These are phyloP conservation scores for Syngnathus typhle DNA, from an alignment of 2,113 vertebrate genomes.

Conservation along the genomic window DNA sequence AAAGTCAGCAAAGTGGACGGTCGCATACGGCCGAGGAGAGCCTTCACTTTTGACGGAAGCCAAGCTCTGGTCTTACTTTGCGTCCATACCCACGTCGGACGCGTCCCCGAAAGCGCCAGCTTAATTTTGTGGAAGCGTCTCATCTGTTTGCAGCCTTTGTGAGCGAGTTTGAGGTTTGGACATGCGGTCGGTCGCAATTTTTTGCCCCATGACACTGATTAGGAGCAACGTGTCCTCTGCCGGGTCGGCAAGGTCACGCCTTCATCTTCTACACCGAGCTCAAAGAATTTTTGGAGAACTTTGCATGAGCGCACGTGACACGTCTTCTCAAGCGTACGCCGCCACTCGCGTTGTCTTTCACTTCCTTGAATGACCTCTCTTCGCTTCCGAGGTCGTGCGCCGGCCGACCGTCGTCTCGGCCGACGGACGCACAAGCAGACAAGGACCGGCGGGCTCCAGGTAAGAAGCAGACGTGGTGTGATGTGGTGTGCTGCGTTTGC, in stretches of 20 bases:
- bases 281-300: slow-evolving; percentile 1
- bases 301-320: slow-evolving; percentile 28
- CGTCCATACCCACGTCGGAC: no score
- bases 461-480: slow-evolving; percentile 1
- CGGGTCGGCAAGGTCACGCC: background rate
- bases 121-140: no score
- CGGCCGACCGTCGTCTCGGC: slow-evolving; percentile 13
- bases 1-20: no score
- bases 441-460: slow-evolving; percentile 20
- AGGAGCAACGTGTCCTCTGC: background rate
- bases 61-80: no score
- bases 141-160: no score
- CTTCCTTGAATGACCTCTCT: slow-evolving; percentile 25
- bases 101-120: background rate
- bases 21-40: no score
- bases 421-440: background rate
- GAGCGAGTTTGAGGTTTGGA: background rate
- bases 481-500: background rate
- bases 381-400: background rate
- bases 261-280: background rate
- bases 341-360: background rate
- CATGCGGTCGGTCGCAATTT: background rate
- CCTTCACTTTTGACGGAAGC: no score
- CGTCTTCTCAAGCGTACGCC: slow-evolving; percentile 29
- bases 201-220: background rate